Evolutionary conservation across 30 jellyfish, hydroid and myxozoan genomes (phyloP).

Genomic region (Clytia hemisphaerica): DNA sequence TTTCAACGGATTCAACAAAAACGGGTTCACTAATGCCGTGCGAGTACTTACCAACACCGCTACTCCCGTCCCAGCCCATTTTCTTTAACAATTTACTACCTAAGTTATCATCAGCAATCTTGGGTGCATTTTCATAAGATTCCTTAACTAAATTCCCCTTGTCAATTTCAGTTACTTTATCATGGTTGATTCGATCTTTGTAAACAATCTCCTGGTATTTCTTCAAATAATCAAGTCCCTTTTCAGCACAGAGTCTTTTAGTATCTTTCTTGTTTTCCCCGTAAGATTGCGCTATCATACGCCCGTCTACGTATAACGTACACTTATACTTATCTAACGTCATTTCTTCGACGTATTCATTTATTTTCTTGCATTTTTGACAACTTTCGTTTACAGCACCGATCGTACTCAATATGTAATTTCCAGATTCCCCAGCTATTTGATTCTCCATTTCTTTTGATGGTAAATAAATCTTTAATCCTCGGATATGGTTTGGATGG

Average conservation of each 20-base stretch:
- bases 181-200: constrained; percentile 28
- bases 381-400: constrained; percentile 59
- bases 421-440: too few species aligned
- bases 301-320: constrained; percentile 51
- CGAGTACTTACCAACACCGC: constrained; percentile 66
- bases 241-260: constrained; percentile 57
- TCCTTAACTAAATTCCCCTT: constrained; percentile 50
- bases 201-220: constrained; percentile 7
- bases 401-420: constrained; percentile 33
- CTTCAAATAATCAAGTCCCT: constrained; percentile 46
- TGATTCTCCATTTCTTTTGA: too few species aligned
- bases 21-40: constrained; percentile 83
- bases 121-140: constrained; percentile 51
- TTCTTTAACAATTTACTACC: constrained; percentile 75
- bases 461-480: too few species aligned
- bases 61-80: constrained; percentile 97
- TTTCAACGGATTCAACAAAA: constrained; percentile 50
- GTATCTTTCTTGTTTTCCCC: constrained; percentile 49
- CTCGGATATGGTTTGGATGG: too few species aligned
- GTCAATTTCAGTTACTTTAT: constrained; percentile 25
- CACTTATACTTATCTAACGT: background rate
- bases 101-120: constrained; percentile 50
- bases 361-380: constrained; percentile 41
- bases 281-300: constrained; percentile 43
- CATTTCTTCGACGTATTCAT: constrained; percentile 50